Percentiles rank a stretch among this genome's conserved stretches.
Conservation (phyloP, 2,888 invertebrate genomes). For the Drosophila mayaguana region DNA sequence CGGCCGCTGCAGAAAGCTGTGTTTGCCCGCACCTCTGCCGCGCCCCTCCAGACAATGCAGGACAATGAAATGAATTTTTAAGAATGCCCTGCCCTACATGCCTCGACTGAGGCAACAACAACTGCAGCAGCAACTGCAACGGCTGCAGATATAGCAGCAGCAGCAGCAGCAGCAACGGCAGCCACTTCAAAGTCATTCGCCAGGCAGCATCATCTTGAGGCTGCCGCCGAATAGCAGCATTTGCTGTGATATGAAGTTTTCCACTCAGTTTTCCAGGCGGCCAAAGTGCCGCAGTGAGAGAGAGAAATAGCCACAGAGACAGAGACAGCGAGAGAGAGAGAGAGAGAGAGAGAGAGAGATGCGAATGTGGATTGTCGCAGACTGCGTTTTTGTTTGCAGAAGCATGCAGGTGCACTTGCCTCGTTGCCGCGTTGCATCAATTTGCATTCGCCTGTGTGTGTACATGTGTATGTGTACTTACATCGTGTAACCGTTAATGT, state of each 20-base stretch:
- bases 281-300: slow-evolving; percentile 17
- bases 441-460: slow-evolving; percentile 63
- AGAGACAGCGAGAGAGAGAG: background rate
- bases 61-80: slow-evolving; percentile 82
- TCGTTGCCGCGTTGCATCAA: slow-evolving; percentile 61
- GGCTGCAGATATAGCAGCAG: slow-evolving; percentile 7
- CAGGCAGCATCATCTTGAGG: slow-evolving; percentile 72
- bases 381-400: slow-evolving; percentile 71
- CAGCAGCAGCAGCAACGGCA: slow-evolving; percentile 20
- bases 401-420: slow-evolving; percentile 75
- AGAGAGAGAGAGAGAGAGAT: slow-evolving; percentile 2
- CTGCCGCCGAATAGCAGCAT: slow-evolving; percentile 43
- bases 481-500: slow-evolving; percentile 11
- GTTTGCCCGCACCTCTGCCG: slow-evolving; percentile 65
- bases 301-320: background rate
- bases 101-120: slow-evolving; percentile 30
- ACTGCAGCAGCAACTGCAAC: slow-evolving; percentile 10
- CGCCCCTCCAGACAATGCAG: slow-evolving; percentile 74
- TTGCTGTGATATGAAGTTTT: slow-evolving; percentile 75
- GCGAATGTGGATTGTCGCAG: slow-evolving; percentile 57
- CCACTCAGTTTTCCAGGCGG: slow-evolving; percentile 47
- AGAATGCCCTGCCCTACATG: slow-evolving; percentile 77
- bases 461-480: slow-evolving; percentile 13
- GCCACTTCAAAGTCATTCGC: slow-evolving; percentile 80
- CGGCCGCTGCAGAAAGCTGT: slow-evolving; percentile 72